Conservation (phyloP, 1,140 invertebrate species). For the Protaetia brevitarsis region DNA sequence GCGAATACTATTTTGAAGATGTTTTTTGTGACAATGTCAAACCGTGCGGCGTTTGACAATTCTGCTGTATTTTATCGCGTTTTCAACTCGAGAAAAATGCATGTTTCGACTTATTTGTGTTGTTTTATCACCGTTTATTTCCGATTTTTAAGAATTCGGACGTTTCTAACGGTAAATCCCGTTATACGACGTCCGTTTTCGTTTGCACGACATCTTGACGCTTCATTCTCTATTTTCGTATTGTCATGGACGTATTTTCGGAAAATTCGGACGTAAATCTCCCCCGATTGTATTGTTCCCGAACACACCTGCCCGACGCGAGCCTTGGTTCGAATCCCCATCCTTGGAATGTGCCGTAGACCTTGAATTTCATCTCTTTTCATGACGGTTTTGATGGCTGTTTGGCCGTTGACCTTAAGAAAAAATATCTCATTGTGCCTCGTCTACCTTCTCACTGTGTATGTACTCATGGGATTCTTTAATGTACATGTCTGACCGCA, state of each 20-base stretch:
- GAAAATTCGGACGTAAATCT: neutral
- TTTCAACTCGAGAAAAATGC: no score
- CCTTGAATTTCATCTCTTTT: slow-evolving; percentile 17
- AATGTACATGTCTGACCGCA: no score
- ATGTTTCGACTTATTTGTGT: no score
- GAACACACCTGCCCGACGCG: slow-evolving; percentile 7
- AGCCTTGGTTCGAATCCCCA: neutral
- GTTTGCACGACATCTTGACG: no score
- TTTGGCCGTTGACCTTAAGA: slow-evolving; percentile 22
- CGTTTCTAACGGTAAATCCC: no score
- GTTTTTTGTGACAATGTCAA: neutral
- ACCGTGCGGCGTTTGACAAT: neutral
- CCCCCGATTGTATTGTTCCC: neutral
- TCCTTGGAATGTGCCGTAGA: slow-evolving; percentile 12
- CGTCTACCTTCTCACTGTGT: neutral
- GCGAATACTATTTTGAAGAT: neutral
- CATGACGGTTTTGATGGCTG: slow-evolving; percentile 6
- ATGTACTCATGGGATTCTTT: no score
- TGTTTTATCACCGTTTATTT: no score
- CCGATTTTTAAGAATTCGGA: no score
- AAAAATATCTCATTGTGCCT: slow-evolving; percentile 16
- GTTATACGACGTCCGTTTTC: no score
- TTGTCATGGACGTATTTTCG: neutral
- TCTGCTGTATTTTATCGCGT: no score
- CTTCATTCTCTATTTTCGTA: no score